Base-by-base conservation (phyloP, 2,888 invertebrate genomes). In the Sphaeridia pumilis region DNA sequence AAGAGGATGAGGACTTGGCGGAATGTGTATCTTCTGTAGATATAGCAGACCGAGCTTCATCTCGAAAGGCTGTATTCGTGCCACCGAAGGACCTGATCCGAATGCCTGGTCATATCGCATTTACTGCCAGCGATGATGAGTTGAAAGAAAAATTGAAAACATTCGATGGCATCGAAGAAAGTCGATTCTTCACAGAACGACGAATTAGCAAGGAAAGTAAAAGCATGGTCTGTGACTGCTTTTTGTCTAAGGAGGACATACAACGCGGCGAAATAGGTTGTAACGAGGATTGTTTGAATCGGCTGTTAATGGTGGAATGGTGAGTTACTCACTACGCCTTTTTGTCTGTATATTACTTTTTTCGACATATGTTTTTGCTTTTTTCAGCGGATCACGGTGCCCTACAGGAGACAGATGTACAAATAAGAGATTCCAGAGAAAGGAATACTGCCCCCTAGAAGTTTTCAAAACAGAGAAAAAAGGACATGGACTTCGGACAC, bases 291-390 rank as follows among this genome's bases (percentile, higher is more conserved):
- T 97, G 97, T 72, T 78, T 97, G 31, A 97, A 97, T 75, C 81
- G 94, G 68, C 77, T 95, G 69, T 80, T 97, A n/a, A 88, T 94
- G 85, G 94, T 97, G 69, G 97, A 97, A 78, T 97, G 92, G 89
- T 88, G 75, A 73, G 71, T 41, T 47, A 46, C 3, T 10, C 4
- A 14, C 7, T 46, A 22, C 3, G 38, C 26, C 14, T 49, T 12
- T 31, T 7, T 31, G 7, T 31, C 7, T 10, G 31, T 46, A 17
- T 12, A 25, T 10, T 42, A 22, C 17, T 44, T 31, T 28, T 17
- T 51, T 21, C 55, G 1, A 46, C 10, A 24, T 58, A 36, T 36
- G 36, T 36, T 52, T 42, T 22, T 27, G 14, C 48, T 57, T 59
- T 64, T 78, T 78, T 41, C 74, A 89, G 95, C 76, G 92, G 94